Base-by-base conservation (phyloP, 2,797 vertebrate species). In the Crypturellus tataupa region DNA sequence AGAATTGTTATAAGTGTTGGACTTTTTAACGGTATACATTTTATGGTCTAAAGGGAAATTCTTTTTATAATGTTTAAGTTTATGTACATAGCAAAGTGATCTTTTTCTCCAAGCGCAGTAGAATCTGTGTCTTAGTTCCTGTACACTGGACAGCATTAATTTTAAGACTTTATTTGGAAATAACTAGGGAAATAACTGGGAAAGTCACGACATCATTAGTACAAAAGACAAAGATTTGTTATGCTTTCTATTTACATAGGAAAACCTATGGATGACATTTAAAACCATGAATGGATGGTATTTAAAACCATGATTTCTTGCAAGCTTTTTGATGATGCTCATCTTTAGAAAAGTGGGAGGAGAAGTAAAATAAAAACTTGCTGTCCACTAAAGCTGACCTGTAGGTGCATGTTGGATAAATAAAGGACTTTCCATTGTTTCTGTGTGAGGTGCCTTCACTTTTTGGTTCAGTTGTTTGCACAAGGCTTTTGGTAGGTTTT, bases 381-480 rank as follows among this genome's bases (percentile, higher is more conserved):
- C 39, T 85, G 8, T 73, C 89, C 63, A 59, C 39, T 37, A 16
- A 87, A 73, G 39, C 80, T 69, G 56, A 60, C 37, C 59, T 87
- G 49, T 72, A 82, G 47, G 9, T 78, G 19, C 67, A 65, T 83
- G 44, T 87, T 87, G 11, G 69, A 75, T 90, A 67, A 90, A 42
- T 10, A 77, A 90, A 62, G 29, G 42, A 15, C 23, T 58, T 72
- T 44, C 35, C 62, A 49, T 75, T 69, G 35, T 72, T 85, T 84
- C 65, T 76, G 18, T 63, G 39, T 71, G 75, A 90, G 58, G 11
- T 77, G 23, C 47, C 27, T 51, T 87, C 35, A 35, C 12, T 80
- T 73, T 17, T 39, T 82, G 10, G 23, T 94, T 92, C 78, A 86
- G 84, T 80, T 70, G 29, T 90, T 86, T 81, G 46, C 62, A 58